A percentile compares a stretch with the other conserved stretches of the same genome.
These are phyloP conservation scores for Torymus texanus DNA, from an alignment of 2,888 invertebrate genomes.

Conservation along the genomic window DNA sequence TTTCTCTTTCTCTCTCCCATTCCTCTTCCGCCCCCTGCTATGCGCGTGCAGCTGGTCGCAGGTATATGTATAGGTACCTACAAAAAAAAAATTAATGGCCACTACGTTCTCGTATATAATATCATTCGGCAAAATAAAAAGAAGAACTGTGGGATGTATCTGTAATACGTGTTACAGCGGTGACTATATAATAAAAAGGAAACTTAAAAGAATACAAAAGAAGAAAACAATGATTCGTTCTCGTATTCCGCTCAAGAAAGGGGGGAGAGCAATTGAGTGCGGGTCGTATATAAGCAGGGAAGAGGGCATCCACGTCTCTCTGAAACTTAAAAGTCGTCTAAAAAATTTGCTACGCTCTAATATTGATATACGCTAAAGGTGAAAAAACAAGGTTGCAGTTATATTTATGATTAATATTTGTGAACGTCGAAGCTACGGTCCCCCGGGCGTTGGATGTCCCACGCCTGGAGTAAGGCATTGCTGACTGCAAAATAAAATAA, in stretches of 20 bases:
- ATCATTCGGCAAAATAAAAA: conserved; percentile 38
- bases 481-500: conserved; percentile 48
- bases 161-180: conserved; percentile 32
- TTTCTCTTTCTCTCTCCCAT: neutral
- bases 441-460: neutral
- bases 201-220: neutral
- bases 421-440: conserved; percentile 10
- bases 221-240: conserved; percentile 14
- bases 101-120: conserved; percentile 11
- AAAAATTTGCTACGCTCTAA: conserved; percentile 33
- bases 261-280: neutral
- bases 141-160: conserved; percentile 36
- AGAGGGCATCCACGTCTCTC: conserved; percentile 12
- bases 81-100: conserved; percentile 17
- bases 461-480: neutral
- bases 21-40: neutral
- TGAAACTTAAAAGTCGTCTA: conserved; percentile 43
- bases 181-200: neutral
- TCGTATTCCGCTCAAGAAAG: neutral
- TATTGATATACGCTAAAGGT: conserved; percentile 11
- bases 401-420: neutral
- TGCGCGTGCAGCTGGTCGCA: conserved; percentile 2
- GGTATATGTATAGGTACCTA: neutral
- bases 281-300: neutral
- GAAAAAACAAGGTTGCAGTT: conserved; percentile 23